A percentile compares a stretch with the other conserved stretches of the same genome.
phyloP scores from a whole-genome alignment of 2,113 vertebrate genomes.

The Sclerurus mexicanus region DNA sequence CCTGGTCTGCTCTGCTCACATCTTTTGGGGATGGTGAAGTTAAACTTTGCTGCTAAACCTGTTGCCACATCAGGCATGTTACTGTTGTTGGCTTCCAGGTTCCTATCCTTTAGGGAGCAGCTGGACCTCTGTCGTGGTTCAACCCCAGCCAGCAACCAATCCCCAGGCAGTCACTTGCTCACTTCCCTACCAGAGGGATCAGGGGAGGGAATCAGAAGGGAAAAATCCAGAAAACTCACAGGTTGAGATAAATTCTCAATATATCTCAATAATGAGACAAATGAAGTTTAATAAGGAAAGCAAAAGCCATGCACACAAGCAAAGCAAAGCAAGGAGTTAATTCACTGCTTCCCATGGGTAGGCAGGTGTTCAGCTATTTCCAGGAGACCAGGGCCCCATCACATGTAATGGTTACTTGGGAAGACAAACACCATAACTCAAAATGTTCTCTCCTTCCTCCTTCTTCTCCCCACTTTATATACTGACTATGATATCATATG shows the following conservation, averaged over 20 bases:
- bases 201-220: background rate
- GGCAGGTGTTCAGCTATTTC: background rate
- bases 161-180: background rate
- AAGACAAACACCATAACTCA: background rate
- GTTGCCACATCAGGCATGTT: background rate
- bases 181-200: background rate
- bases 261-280: background rate
- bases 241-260: background rate
- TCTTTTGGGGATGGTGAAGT: background rate
- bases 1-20: background rate
- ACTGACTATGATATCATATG: background rate
- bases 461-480: background rate
- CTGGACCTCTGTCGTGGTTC: background rate
- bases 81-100: background rate
- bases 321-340: background rate
- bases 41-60: background rate
- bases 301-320: background rate
- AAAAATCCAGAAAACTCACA: background rate
- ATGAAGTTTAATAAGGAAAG: background rate
- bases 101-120: background rate
- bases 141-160: background rate
- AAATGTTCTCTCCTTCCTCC: background rate
- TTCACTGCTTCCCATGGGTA: background rate
- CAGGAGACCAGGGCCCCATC: background rate
- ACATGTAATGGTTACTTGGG: fast-evolving